A percentile compares a stretch with the other conserved stretches of the same genome.
Evolutionary conservation across 1,140 invertebrate genomes (phyloP).

Genomic region (Uloborus diversus): DNA sequence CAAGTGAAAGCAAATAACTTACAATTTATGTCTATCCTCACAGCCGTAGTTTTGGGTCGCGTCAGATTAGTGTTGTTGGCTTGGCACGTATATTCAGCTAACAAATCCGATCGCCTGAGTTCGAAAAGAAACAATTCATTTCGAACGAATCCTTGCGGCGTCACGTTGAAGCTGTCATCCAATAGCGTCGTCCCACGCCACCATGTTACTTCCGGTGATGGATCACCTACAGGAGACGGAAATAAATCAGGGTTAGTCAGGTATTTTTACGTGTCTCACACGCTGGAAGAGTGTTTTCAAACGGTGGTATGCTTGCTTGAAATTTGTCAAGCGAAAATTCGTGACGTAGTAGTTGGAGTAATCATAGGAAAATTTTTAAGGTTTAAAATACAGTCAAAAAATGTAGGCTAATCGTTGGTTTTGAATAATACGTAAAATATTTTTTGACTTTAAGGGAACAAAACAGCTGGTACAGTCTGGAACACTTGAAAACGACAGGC

Average conservation of each 20-base stretch:
- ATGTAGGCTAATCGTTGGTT: neutral
- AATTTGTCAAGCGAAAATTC: neutral
- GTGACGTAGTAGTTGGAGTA: neutral
- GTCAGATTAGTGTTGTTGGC: constrained; percentile 83
- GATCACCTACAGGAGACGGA: constrained; percentile 58
- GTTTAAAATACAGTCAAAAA: neutral
- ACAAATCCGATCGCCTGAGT: constrained; percentile 79
- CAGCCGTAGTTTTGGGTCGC: constrained; percentile 62
- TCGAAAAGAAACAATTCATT: constrained; percentile 76
- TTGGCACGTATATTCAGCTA: constrained; percentile 84
- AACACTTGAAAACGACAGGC: no score
- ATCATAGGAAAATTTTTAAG: neutral
- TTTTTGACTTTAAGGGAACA: no score
- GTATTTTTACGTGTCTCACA: neutral
- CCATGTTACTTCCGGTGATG: constrained; percentile 61
- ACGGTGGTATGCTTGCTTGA: neutral
- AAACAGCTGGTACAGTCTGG: no score
- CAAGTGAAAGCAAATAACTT: constrained; percentile 58
- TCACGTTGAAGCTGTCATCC: constrained; percentile 59
- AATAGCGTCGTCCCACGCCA: constrained; percentile 60
- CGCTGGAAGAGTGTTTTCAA: neutral
- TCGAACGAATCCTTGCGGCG: constrained; percentile 61
- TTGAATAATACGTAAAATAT: no score
- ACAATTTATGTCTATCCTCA: constrained; percentile 63
- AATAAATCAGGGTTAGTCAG: neutral